Conservation (phyloP, 2,113 vertebrate species). For the Sapajus apella region DNA sequence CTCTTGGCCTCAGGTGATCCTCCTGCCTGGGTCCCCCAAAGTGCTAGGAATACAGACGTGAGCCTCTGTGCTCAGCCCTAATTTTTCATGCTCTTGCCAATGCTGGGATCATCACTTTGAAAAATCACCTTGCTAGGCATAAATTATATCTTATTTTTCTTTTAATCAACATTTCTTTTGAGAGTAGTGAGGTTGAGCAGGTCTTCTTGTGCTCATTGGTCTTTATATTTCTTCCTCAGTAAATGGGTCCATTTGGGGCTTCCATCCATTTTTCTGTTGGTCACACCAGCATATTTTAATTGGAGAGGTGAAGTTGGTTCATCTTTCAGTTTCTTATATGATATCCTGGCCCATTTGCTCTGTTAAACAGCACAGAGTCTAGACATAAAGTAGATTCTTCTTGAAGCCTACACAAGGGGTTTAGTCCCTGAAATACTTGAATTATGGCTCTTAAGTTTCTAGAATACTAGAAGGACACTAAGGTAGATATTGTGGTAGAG, state of each 20-base stretch:
- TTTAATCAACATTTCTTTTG: not conserved
- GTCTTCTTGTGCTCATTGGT: not conserved
- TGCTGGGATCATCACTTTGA: not conserved
- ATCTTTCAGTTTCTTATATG: not conserved
- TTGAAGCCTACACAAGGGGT: not conserved
- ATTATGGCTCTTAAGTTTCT: not conserved
- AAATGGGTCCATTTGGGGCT: not conserved
- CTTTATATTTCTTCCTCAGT: not conserved
- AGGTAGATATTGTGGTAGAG: too few species aligned
- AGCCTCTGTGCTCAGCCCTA: too few species aligned
- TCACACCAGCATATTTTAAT: not conserved
- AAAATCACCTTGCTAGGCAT: not conserved
- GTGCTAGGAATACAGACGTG: too few species aligned
- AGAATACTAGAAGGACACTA: fast-evolving
- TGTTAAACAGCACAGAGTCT: not conserved
- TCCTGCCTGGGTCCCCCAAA: too few species aligned
- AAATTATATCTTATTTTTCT: not conserved
- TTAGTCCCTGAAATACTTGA: not conserved
- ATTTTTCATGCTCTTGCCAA: not conserved
- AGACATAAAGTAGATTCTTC: not conserved
- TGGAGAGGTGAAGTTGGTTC: not conserved
- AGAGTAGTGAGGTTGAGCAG: not conserved
- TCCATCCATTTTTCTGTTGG: not conserved
- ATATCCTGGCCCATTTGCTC: not conserved
- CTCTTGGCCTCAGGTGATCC: too few species aligned